Base-by-base conservation (phyloP, 2,888 invertebrate species). In the Galeruca laticollis region DNA sequence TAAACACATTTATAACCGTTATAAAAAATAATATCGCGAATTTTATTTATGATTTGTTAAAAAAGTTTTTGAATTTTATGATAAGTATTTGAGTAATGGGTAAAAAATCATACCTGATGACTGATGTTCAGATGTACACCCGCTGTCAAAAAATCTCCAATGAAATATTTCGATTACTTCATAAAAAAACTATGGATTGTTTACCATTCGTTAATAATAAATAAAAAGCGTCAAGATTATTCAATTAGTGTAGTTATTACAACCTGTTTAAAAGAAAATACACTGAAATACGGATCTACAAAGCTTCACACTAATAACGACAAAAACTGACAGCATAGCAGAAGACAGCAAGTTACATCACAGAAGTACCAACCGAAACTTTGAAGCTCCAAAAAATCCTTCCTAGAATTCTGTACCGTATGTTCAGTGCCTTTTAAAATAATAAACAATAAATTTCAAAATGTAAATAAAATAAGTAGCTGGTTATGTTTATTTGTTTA, bases 61-160 rank as follows among this genome's bases (percentile, higher is more conserved):
- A 43, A 43, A 11, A 15, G 15, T 15, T 47, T 2, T 47, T n/a
- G 6, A n/a, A n/a, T 15, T 47, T 9, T 9, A 1, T 47, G n/a
- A n/a, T n/a, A n/a, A 15, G 9, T 47, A 47, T 18, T 47, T 9
- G 18, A 47, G 0, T 18, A 68, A 75, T 74, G 73, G 65, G 62
- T 13, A 54, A 18, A n/a, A n/a, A 18, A 57, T 57, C 35, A 18
- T 57, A 57, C 56, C 56, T 66, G 59, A 21, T 59, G 70, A 68
- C 59, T 63, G 60, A 68, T 68, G 33, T 56, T 56, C 52, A 66
- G 54, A 56, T 60, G 56, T 40, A 64, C 62, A 69, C 51, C 67
- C 61, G 68, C 74, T 74, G 68, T 73, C 68, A 71, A 68, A 75
- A 60, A 33, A 51, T 59, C 47, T n/a, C 37, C 56, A 60, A 47